Evolutionary conservation across 2,797 vertebrate species (phyloP).

Genomic region (Cynodonichthys magdalenae): DNA sequence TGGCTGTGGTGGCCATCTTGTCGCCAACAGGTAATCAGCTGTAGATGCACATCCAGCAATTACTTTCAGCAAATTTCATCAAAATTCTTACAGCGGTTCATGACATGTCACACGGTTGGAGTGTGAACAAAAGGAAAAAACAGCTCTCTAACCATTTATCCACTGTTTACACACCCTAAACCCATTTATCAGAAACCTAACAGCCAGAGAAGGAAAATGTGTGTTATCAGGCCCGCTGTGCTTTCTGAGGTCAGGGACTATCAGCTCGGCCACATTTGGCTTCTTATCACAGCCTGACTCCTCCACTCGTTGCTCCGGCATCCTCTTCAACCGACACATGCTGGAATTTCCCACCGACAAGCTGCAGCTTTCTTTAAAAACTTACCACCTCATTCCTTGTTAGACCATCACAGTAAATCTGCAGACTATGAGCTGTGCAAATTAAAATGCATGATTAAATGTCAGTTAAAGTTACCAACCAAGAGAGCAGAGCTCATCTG

Average conservation of each 20-base stretch:
- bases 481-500: no score
- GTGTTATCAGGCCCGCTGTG: constrained; percentile 52
- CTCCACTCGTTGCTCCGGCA: neutral
- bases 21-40: no score
- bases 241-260: constrained; percentile 35
- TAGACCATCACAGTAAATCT: neutral
- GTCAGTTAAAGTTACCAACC: no score
- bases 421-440: neutral
- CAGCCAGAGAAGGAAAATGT: constrained; percentile 31
- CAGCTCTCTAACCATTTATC: constrained; percentile 4
- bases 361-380: neutral
- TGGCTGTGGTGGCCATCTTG: no score
- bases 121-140: constrained; percentile 15
- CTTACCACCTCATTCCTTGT: neutral
- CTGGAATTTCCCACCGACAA: neutral
- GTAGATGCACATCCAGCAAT: no score
- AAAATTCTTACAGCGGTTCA: no score
- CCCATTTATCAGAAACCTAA: constrained; percentile 56
- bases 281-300: constrained; percentile 7
- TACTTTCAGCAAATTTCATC: no score
- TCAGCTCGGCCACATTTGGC: constrained; percentile 55
- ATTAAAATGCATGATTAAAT: neutral
- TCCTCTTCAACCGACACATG: neutral
- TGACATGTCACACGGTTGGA: neutral
- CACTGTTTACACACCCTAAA: constrained; percentile 58